Base-by-base conservation (phyloP, 2,797 vertebrate genomes). In the Melanotaenia nigrans region DNA sequence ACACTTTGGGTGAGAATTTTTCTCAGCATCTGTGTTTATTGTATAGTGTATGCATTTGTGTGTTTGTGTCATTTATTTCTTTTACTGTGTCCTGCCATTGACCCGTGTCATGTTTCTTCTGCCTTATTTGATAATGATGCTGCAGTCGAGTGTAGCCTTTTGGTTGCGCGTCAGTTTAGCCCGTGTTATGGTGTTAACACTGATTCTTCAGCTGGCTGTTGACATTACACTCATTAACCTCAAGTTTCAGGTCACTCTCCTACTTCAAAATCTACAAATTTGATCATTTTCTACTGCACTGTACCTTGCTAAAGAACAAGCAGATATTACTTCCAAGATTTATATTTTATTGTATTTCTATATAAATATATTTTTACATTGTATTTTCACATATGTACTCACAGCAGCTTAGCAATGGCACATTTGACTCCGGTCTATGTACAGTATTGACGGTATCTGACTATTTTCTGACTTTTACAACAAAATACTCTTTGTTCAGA, bases 71-170 rank as follows among this genome's bases (percentile, higher is more conserved):
- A 45, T 84, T 82, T 79, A 77, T 82, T 71, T 88, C 32, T 32
- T 71, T 77, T 78, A 4, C 61, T 3, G 38, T 65, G 59, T 87
- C 76, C 71, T 75, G 78, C 76, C 61, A 5, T 25, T 91, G 88
- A 92, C 85, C 87, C 32, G 40, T 74, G 74, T 70, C 61, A 49
- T 51, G 38, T 82, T 79, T 82, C 55, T 84, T 79, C 75, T 1
- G 67, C 85, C 76, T 88, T 86, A 80, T 85, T 85, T 88, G 57
- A 84, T 84, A 79, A 85, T 73, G 80, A 62, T 54, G 65, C 65
- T 72, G 54, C 80, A 71, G 71, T 55, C 54, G 49, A 6, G 75
- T 22, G 79, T 73, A 57, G 61, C 71, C 47, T 22, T 51, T 84
- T 66, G 63, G 54, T 81, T 67, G 62, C 40, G 36, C 24, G 49